phyloP scores from a whole-genome alignment of 2,888 invertebrate genomes.

The Euphydryas editha region DNA sequence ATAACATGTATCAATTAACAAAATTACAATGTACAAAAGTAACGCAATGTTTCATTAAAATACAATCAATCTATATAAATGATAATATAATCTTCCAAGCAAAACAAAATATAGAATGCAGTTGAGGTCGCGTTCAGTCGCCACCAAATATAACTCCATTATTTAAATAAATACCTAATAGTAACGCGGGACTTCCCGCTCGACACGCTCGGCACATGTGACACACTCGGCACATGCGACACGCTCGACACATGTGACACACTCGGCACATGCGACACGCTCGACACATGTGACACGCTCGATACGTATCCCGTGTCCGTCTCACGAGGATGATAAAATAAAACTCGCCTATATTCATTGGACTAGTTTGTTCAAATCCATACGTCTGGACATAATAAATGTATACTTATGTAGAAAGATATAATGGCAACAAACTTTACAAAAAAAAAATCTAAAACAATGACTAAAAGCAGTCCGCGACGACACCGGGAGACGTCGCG shows the following conservation, averaged over 20 bases:
- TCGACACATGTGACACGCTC: too few species aligned
- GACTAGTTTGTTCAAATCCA: constrained; percentile 83
- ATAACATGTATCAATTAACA: constrained; percentile 72
- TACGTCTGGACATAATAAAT: constrained; percentile 77
- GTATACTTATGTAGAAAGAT: constrained; percentile 83
- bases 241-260: too few species aligned
- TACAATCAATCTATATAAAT: constrained; percentile 67
- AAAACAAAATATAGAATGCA: constrained; percentile 30
- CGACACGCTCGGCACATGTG: too few species aligned
- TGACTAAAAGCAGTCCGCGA: constrained; percentile 82
- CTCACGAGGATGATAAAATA: constrained; percentile 52
- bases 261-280: too few species aligned
- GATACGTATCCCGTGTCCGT: too few species aligned
- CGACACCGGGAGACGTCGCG: constrained; percentile 73
- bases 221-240: too few species aligned
- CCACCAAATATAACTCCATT: constrained; percentile 48
- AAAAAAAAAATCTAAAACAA: constrained; percentile 83
- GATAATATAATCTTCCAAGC: constrained; percentile 64
- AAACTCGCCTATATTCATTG: constrained; percentile 66
- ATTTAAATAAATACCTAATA: constrained; percentile 71
- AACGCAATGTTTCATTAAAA: constrained; percentile 75
- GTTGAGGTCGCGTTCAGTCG: constrained; percentile 19
- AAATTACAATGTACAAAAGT: constrained; percentile 82
- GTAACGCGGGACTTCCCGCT: constrained; percentile 53
- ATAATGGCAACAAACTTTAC: constrained; percentile 84